Percentiles rank a stretch among this genome's conserved stretches.
Conservation (phyloP, 35 echinoderm and acorn worm genomes). For the Heliocidaris tuberculata region DNA sequence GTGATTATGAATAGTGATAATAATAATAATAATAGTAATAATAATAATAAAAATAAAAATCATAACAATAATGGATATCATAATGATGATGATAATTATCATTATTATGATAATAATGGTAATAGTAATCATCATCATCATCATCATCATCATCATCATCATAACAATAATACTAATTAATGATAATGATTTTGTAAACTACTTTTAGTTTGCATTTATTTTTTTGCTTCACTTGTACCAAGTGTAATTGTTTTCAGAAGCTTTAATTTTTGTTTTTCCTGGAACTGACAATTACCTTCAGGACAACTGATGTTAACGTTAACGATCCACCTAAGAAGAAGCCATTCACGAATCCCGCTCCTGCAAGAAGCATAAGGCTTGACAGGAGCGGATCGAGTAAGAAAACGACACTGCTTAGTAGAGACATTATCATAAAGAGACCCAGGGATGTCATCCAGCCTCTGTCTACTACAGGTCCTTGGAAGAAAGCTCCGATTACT, state of each 20-base stretch:
- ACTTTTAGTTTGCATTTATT: no score
- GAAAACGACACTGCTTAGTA: conserved; percentile 15
- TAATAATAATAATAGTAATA: no score
- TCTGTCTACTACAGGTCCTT: not conserved
- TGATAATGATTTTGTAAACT: not conserved
- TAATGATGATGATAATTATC: no score
- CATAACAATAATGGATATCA: no score
- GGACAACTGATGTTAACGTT: not conserved
- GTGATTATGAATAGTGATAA: no score
- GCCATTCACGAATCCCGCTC: conserved; percentile 16
- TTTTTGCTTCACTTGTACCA: not conserved
- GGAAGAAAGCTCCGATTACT: not conserved
- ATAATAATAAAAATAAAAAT: no score
- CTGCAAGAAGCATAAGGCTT: not conserved
- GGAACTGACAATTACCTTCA: not conserved
- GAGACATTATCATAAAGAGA: conserved; percentile 6
- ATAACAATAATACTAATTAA: not conserved
- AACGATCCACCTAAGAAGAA: not conserved
- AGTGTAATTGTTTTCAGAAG: not conserved
- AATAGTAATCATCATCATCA: no score
- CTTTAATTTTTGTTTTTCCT: not conserved
- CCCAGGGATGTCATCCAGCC: conserved; percentile 13
- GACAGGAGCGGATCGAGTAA: not conserved
- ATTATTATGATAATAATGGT: no score
- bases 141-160: no score